A percentile compares a stretch with the other conserved stretches of the same genome.
phyloP scores from a whole-genome alignment of 2,797 vertebrate genomes.

The Sebastes oblongus region DNA sequence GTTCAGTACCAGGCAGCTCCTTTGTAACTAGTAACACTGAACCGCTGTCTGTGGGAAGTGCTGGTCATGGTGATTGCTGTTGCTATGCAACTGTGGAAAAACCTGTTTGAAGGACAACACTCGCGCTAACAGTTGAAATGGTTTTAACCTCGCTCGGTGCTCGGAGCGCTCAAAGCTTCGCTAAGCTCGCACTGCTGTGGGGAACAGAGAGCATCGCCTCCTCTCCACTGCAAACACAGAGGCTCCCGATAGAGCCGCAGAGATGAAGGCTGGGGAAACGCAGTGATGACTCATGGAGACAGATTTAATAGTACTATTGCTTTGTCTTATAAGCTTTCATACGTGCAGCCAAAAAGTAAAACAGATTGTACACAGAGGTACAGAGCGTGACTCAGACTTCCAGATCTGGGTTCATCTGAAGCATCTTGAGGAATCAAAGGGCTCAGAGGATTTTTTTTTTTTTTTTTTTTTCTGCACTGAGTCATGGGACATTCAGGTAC shows the following conservation, averaged over 20 bases:
- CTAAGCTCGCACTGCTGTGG: conserved; percentile 5
- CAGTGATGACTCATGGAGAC: conserved; percentile 62
- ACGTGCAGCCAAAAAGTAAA: conserved; percentile 1
- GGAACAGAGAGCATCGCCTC: not conserved
- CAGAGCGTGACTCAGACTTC: conserved; percentile 34
- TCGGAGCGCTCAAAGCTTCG: conserved; percentile 5
- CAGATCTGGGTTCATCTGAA: conserved; percentile 7
- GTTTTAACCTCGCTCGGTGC: conserved; percentile 31
- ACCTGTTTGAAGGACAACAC: conserved; percentile 41
- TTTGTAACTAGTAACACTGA: not conserved
- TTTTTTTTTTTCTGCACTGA: not conserved
- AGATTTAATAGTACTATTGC: conserved; percentile 40
- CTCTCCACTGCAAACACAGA: conserved; percentile 4
- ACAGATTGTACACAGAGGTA: not conserved
- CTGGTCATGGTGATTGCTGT: conserved; percentile 44
- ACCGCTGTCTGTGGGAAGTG: conserved; percentile 9
- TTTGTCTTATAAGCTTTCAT: conserved; percentile 18
- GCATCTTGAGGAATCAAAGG: conserved; percentile 3
- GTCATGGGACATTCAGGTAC: conserved; percentile 45
- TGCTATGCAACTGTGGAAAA: conserved; percentile 65
- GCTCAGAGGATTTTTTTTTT: not conserved
- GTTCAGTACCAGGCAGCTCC: not conserved
- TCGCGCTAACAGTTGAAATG: conserved; percentile 36
- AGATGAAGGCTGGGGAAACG: conserved; percentile 28
- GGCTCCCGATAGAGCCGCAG: conserved; percentile 25